Percentiles rank a stretch among this genome's conserved stretches.
Evolutionary conservation across 2,888 invertebrate species (phyloP).

Genomic region (Cheilosia scutellata): DNA sequence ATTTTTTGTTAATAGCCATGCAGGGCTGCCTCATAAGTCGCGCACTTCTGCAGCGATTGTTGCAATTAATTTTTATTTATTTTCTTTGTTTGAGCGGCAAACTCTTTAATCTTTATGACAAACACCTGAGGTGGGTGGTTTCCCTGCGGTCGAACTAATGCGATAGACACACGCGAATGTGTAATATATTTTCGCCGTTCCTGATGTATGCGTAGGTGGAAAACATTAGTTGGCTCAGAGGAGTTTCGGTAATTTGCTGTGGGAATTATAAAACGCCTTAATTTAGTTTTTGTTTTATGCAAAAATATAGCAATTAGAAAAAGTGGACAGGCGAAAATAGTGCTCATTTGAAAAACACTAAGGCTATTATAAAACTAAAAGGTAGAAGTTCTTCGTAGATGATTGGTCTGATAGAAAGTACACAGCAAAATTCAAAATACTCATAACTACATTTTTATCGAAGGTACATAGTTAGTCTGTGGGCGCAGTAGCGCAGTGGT

Average conservation of each 20-base stretch:
- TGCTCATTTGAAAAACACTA: no score
- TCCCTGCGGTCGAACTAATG: slow-evolving; percentile 47
- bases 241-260: background rate
- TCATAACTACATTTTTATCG: no score
- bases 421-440: no score
- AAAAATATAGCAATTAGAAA: background rate
- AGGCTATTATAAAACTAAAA: no score
- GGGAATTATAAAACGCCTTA: background rate
- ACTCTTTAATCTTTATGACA: slow-evolving; percentile 50
- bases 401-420: no score
- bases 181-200: slow-evolving; percentile 50
- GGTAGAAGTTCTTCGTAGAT: no score
- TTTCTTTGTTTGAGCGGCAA: slow-evolving; percentile 56
- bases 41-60: slow-evolving; percentile 62
- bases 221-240: background rate
- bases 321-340: background rate
- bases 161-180: slow-evolving; percentile 55
- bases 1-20: slow-evolving; percentile 46
- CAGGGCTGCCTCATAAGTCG: slow-evolving; percentile 5
- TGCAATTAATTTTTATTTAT: slow-evolving; percentile 70
- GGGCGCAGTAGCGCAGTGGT: no score
- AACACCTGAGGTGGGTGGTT: slow-evolving; percentile 55
- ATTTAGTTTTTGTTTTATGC: background rate
- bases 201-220: background rate
- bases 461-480: no score